Evolutionary conservation across 2,113 vertebrate genomes (phyloP).

Genomic region (Chunga burmeisteri): DNA sequence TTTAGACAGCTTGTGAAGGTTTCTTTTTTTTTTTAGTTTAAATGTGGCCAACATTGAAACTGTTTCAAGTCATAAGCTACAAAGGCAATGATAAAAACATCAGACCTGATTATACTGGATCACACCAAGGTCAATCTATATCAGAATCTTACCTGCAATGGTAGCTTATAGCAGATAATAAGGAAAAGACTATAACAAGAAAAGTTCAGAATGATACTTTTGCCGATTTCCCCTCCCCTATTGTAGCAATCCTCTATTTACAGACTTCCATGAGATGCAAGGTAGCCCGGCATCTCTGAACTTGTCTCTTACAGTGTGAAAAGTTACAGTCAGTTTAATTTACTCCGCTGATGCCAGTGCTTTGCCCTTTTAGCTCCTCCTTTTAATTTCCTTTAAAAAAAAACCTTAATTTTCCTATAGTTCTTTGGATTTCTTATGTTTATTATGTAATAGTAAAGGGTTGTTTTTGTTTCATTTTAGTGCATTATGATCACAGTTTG

Average conservation of each 20-base stretch:
- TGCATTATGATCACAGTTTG: background rate
- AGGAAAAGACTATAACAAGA: background rate
- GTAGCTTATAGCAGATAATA: background rate
- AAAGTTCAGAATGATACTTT: background rate
- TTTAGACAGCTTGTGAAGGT: background rate
- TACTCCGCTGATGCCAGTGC: background rate
- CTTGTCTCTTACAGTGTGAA: background rate
- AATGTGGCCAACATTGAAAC: background rate
- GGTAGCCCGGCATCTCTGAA: background rate
- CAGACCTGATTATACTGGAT: background rate
- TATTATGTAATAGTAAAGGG: background rate
- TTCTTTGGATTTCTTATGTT: background rate
- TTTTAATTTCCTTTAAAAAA: background rate
- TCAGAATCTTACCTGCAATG: background rate
- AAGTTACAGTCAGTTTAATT: background rate
- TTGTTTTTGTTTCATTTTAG: background rate
- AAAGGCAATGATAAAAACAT: background rate
- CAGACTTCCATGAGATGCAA: background rate
- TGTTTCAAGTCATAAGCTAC: background rate
- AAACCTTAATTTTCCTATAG: background rate
- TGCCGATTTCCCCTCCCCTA: background rate
- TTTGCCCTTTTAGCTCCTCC: background rate
- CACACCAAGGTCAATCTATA: background rate
- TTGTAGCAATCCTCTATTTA: background rate
- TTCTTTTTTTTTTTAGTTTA: background rate